phyloP scores from a whole-genome alignment of 92 coral and sea anemone species.

The Actinostola sp. region DNA sequence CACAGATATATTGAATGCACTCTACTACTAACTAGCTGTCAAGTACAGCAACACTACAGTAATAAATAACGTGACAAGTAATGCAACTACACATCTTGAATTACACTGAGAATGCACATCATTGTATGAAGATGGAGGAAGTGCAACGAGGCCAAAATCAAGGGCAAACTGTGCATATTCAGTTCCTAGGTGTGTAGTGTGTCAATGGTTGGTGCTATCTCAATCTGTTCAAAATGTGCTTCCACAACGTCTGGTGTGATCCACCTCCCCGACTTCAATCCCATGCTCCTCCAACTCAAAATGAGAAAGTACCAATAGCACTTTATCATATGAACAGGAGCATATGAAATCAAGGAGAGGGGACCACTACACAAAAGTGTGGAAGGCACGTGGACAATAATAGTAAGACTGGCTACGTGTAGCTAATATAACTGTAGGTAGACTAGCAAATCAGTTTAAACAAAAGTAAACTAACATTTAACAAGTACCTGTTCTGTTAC shows the following conservation, averaged over 20 bases:
- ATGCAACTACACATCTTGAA: slow-evolving; percentile 2
- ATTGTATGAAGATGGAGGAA: too few species aligned
- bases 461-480: too few species aligned
- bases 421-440: too few species aligned
- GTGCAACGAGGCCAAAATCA: too few species aligned
- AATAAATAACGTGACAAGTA: neutral
- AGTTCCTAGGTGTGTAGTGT: too few species aligned
- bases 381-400: neutral
- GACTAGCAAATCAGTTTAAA: too few species aligned
- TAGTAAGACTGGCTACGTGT: too few species aligned
- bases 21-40: neutral
- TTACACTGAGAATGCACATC: neutral
- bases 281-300: neutral
- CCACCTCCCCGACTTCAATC: slow-evolving; percentile 28
- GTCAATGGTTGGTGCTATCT: too few species aligned
- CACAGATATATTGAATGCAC: neutral
- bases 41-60: neutral
- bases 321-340: neutral
- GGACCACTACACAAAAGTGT: neutral
- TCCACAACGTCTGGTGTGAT: neutral
- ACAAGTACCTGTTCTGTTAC: too few species aligned
- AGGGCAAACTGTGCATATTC: too few species aligned
- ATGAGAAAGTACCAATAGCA: neutral
- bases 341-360: slow-evolving; percentile 20
- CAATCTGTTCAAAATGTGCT: neutral